Evolutionary conservation across 2,888 invertebrate species (phyloP).

Genomic region (Erynnis tages): DNA sequence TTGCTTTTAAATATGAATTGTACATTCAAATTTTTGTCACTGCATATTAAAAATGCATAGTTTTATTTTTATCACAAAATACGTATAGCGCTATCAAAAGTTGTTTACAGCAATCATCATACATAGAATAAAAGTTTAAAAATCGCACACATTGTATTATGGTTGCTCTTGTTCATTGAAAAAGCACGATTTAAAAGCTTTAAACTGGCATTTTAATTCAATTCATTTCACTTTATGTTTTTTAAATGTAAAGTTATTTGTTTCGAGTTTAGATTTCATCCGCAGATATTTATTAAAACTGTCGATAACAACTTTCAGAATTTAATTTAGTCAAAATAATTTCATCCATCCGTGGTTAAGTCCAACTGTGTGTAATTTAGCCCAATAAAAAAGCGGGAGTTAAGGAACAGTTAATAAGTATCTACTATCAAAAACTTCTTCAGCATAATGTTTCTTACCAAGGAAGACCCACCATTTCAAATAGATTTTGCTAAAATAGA

Average conservation of each 20-base stretch:
- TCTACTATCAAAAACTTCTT: too few relatives aligned
- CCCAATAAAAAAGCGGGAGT: too few relatives aligned
- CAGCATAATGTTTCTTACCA: too few relatives aligned
- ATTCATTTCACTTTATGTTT: constrained; percentile 2
- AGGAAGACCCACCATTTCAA: too few relatives aligned
- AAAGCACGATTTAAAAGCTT: constrained; percentile 1
- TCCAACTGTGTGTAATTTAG: too few relatives aligned
- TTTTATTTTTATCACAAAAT: constrained; percentile 5
- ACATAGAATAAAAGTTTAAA: constrained; percentile 3
- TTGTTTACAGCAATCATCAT: constrained; percentile 11
- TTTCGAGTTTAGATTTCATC: not conserved
- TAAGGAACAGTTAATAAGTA: too few relatives aligned
- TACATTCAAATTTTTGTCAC: not conserved
- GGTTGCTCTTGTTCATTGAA: not conserved
- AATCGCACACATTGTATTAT: constrained; percentile 4
- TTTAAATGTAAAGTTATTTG: not conserved
- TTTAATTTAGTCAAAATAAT: too few relatives aligned
- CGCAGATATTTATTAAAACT: too few relatives aligned
- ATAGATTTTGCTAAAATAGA: too few relatives aligned
- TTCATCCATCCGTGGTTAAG: too few relatives aligned
- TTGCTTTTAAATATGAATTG: too few relatives aligned
- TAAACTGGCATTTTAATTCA: constrained; percentile 1
- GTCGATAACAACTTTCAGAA: too few relatives aligned
- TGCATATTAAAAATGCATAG: not conserved
- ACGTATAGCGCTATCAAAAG: not conserved